Evolutionary conservation across 2,888 invertebrate genomes (phyloP), one percentile per base, ranked within the genome.

Genomic region (Nipponacmea schrenckii): DNA sequence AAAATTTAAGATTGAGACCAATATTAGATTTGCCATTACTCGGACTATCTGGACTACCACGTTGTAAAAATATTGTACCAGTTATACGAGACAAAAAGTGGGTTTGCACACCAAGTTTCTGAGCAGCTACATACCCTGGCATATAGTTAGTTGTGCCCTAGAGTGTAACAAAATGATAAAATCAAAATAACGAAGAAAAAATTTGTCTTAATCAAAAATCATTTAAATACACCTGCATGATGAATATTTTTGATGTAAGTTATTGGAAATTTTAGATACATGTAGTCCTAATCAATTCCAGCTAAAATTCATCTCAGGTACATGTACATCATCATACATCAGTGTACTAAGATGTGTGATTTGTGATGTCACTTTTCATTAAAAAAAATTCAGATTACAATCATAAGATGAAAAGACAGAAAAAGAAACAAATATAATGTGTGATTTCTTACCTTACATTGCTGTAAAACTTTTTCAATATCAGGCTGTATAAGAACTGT

Each of bases 1-100:
- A 95, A 84, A 94, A 95, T 89, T 98, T 98, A 27, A 98, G 91
- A 87, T 96, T 95, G 64, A 98, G 91, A 0, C 98, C 98, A 44
- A 98, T 91, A 87, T 97, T 97, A 20, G 93, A 88, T 76, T 83
- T 88, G 31, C 79, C 82, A 77, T 80, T 80, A 66, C 77, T 74
- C 0, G 80, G 77, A 15, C 79, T 70, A 24, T 79, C 79, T 20
- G 74, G 74, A 10, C 77, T 71, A 14, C 83, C 83, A 8, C 79
- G 76, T n/a, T 81, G 77, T 27, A 97, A 91, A 76, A 93, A 92
- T 67, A 98, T 91, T 0, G 94, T 92, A 0, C 97, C 97, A 0
- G 97, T 97, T 70, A 98, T 92, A 12, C 96, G 92, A 0, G 95
- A 94, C 75, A 98, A 88, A 81, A 96, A 90, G 80, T 93, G 92